A percentile compares a stretch with the other conserved stretches of the same genome.
Evolutionary conservation across 2,888 invertebrate species (phyloP).

Genomic region (Lasioglossum marginatum): DNA sequence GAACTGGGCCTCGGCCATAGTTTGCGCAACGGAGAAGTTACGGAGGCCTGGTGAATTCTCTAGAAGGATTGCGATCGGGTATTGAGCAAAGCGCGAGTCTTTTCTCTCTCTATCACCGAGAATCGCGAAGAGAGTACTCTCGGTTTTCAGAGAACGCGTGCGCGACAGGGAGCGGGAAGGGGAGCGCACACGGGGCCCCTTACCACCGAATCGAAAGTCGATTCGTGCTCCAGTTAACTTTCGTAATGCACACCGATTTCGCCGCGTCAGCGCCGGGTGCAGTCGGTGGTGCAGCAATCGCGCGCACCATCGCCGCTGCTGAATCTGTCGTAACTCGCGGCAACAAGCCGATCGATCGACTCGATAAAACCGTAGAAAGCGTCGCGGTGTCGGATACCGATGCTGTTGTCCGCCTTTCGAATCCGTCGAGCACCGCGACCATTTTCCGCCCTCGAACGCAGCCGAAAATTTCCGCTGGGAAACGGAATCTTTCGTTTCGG

Average conservation of each 20-base stretch:
- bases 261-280: constrained; percentile 55
- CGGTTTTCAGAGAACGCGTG: constrained; percentile 47
- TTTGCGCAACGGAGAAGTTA: neutral
- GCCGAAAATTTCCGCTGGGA: neutral
- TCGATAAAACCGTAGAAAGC: constrained; percentile 59
- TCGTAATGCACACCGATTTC: constrained; percentile 71
- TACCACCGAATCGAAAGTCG: constrained; percentile 73
- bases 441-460: neutral
- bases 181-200: neutral
- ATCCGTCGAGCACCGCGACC: constrained; percentile 10
- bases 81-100: constrained; percentile 9
- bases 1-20: neutral
- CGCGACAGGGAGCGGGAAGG: neutral
- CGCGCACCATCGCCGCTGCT: constrained; percentile 48
- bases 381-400: neutral
- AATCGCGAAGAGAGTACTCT: constrained; percentile 41
- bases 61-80: constrained; percentile 4
- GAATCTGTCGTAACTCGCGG: constrained; percentile 57
- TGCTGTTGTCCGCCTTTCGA: constrained; percentile 23
- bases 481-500: too few relatives aligned
- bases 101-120: neutral
- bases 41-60: neutral
- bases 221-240: constrained; percentile 76
- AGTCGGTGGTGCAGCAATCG: constrained; percentile 53
- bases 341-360: constrained; percentile 43